phyloP scores from a whole-genome alignment of 2,113 vertebrate species.

The Coptodon rendalli region DNA sequence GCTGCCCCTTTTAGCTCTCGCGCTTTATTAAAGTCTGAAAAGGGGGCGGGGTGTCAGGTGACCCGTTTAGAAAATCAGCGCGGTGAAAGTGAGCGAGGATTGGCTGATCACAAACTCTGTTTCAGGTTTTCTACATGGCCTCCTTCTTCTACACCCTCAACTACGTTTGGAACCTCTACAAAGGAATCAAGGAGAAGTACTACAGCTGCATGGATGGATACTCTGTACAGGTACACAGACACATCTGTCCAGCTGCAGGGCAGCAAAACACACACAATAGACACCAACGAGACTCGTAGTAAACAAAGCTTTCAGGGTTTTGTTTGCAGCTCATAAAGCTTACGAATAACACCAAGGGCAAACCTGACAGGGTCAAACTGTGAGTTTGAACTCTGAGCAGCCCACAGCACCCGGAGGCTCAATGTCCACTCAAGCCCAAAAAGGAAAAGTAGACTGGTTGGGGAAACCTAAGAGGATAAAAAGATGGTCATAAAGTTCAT shows the following conservation, averaged over 20 bases:
- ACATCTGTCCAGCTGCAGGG: neutral
- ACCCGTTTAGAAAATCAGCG: neutral
- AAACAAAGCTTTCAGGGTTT: neutral
- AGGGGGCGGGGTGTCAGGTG: neutral
- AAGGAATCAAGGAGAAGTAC: constrained; percentile 71
- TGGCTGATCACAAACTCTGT: neutral
- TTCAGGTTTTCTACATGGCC: constrained; percentile 81
- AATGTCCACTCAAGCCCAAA: neutral
- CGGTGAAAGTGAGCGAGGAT: neutral
- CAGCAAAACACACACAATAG: rapidly evolving
- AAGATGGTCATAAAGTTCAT: neutral
- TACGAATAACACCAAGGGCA: neutral
- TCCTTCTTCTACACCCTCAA: constrained; percentile 85
- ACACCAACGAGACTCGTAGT: neutral
- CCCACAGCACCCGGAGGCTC: neutral
- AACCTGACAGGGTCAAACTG: neutral
- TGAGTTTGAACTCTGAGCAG: neutral
- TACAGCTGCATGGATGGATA: constrained; percentile 49
- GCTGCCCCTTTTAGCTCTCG: neutral
- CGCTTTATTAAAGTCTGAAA: neutral
- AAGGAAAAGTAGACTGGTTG: rapidly evolving
- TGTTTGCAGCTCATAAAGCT: neutral
- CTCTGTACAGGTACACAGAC: constrained; percentile 61
- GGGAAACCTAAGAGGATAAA: neutral
- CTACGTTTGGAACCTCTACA: constrained; percentile 82